Percentiles rank a stretch among this genome's conserved stretches.
Conservation (phyloP, 2,113 vertebrate genomes). For the Otus sunia region DNA sequence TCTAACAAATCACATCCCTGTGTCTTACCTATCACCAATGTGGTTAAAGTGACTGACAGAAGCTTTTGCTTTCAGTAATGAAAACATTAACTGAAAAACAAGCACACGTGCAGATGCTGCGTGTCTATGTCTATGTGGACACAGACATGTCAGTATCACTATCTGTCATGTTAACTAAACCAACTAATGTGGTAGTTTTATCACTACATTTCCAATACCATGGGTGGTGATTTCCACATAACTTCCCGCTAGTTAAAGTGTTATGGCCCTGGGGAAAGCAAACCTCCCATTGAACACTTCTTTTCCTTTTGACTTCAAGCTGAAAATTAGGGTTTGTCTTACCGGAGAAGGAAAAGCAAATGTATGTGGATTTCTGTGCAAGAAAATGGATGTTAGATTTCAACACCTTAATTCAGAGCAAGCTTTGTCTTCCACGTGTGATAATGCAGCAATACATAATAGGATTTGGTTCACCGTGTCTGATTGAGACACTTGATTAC, state of each 20-base stretch:
- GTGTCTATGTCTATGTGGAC: background rate
- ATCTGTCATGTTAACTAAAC: background rate
- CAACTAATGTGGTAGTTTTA: background rate
- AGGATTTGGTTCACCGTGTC: slow-evolving; percentile 27
- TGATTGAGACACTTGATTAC: slow-evolving; percentile 28
- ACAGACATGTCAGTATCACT: background rate
- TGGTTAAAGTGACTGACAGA: background rate
- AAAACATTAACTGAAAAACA: background rate
- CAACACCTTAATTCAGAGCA: slow-evolving; percentile 10
- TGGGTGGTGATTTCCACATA: background rate
- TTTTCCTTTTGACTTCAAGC: background rate
- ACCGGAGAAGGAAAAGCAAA: background rate
- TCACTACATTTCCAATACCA: background rate
- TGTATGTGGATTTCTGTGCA: background rate
- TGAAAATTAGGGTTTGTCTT: background rate
- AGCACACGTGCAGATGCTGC: background rate
- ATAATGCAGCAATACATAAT: background rate
- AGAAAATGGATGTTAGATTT: background rate
- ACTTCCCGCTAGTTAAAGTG: background rate
- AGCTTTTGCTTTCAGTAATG: background rate
- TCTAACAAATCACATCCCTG: background rate
- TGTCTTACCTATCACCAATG: background rate
- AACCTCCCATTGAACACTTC: background rate
- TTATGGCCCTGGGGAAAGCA: background rate
- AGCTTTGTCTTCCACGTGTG: slow-evolving; percentile 20